A percentile compares a stretch with the other conserved stretches of the same genome.
Evolutionary conservation across 2,113 vertebrate genomes (phyloP).

Genomic region (Chascanopsetta lugubris): DNA sequence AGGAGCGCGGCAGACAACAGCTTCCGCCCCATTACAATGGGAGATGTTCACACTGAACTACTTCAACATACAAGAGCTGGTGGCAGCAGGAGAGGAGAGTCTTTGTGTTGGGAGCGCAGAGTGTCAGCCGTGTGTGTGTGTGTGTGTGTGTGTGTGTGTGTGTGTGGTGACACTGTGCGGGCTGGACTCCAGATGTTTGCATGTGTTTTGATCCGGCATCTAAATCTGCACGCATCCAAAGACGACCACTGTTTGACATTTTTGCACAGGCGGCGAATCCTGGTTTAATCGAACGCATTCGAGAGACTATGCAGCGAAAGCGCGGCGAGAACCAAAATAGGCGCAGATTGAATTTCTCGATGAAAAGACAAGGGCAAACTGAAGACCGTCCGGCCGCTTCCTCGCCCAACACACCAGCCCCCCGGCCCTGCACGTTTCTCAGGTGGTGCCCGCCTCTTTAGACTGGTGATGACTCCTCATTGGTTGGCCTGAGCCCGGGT

Average conservation of each 20-base stretch:
- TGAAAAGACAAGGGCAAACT: too few species aligned
- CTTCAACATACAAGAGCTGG: constrained; percentile 31
- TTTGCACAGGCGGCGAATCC: not conserved
- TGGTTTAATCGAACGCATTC: not conserved
- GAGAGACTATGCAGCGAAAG: too few species aligned
- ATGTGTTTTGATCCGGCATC: not conserved
- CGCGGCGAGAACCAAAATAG: too few species aligned
- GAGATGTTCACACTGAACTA: constrained; percentile 44
- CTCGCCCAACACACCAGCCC: constrained; percentile 21
- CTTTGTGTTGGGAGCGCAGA: constrained; percentile 20
- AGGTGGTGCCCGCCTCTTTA: constrained; percentile 32
- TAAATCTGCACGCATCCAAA: constrained; percentile 1
- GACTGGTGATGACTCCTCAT: constrained; percentile 41
- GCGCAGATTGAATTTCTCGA: not conserved
- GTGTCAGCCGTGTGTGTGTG: not conserved
- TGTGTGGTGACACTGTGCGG: constrained; percentile 9
- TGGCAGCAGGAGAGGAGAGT: constrained; percentile 9
- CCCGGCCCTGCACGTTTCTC: constrained; percentile 26
- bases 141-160: constrained; percentile 16
- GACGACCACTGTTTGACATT: not conserved
- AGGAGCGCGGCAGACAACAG: constrained; percentile 30
- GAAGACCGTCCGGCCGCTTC: not conserved
- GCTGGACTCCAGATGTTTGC: constrained; percentile 6
- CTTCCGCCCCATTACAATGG: constrained; percentile 36
- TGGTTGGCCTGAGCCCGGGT: constrained; percentile 13